A percentile compares a stretch with the other conserved stretches of the same genome.
These are phyloP conservation scores for Anoplolepis gracilipes DNA, from an alignment of 1,140 invertebrate genomes.

Conservation along the genomic window DNA sequence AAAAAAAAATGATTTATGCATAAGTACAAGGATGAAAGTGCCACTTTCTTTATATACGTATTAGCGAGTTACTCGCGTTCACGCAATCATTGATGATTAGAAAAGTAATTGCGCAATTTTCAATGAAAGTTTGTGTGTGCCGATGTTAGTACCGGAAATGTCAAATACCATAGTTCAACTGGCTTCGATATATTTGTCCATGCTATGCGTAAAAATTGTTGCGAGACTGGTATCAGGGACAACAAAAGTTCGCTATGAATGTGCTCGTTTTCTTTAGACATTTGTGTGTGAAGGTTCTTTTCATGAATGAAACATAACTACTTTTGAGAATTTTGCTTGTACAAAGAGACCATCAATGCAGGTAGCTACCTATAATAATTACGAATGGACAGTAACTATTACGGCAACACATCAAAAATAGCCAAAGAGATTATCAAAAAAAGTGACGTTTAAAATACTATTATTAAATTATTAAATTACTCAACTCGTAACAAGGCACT, in stretches of 20 bases:
- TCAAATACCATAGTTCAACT: neutral
- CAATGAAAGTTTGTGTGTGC: neutral
- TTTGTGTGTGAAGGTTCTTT: slow-evolving; percentile 45
- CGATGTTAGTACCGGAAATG: neutral
- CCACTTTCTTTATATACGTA: slow-evolving; percentile 23
- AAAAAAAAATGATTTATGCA: neutral
- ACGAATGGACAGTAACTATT: slow-evolving; percentile 47
- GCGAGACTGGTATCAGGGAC: slow-evolving; percentile 1
- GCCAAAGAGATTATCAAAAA: slow-evolving; percentile 38
- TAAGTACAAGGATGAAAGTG: slow-evolving; percentile 2
- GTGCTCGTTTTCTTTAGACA: slow-evolving; percentile 49
- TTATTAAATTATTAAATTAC: slow-evolving; percentile 62
- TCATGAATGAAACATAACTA: slow-evolving; percentile 72
- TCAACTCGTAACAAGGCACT: slow-evolving; percentile 59
- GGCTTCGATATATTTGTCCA: slow-evolving; percentile 34
- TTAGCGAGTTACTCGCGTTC: neutral
- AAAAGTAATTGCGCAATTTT: slow-evolving; percentile 34
- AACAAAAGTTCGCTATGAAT: slow-evolving; percentile 42
- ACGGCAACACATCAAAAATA: slow-evolving; percentile 33
- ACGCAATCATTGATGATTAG: slow-evolving; percentile 36
- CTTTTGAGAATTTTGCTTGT: slow-evolving; percentile 53
- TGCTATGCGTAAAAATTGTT: slow-evolving; percentile 47
- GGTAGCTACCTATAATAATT: slow-evolving; percentile 69
- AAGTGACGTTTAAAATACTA: slow-evolving; percentile 74
- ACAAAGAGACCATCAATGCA: slow-evolving; percentile 58